Evolutionary conservation across 1,140 invertebrate species (phyloP), one percentile per base, ranked within the genome.

Genomic region (Dufourea novaeangliae): DNA sequence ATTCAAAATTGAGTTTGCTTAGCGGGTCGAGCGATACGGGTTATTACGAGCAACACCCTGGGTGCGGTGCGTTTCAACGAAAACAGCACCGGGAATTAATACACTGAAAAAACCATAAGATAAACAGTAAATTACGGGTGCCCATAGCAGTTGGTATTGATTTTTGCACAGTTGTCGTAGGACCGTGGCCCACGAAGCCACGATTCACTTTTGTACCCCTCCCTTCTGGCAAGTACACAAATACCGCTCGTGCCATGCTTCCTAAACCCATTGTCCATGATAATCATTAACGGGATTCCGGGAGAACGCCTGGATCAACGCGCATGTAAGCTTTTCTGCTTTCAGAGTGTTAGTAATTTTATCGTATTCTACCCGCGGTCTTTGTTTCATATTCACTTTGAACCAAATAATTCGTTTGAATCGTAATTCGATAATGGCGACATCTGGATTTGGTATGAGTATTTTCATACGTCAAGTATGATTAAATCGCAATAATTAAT

Each of bases 161-260:
- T 85, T 80, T 84, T 85, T 72, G 32, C 37, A 52, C 22, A 39
- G 64, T 73, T 74, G 82, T 84, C 82, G 68, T 75, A 63, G 80
- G 57, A 68, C 39, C 52, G 44, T 27, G 73, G 69, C 56, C 52
- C 75, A 76, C 68, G 78, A 78, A 52, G 68, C 73, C 64, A 50
- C 82, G 74, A 78, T 77, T 85, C 69, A 84, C 78, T 85, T 84
- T 81, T 80, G 44, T 50, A 54, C 34, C 57, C 73, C 83, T 77
- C 63, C 72, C 77, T 63, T 62, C 56, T 63, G 71, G 50, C 77
- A 67, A 83, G 62, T 71, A 76, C 71, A 76, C 66, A 75, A 83
- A 68, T 39, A 56, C 61, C 44, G 56, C 27, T 76, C 77, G 71
- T 77, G 78, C 63, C 78, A 69, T 72, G 82, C 72, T 83, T 84